Conservation (phyloP, 2,797 vertebrate genomes). For the Bucorvus abyssinicus region DNA sequence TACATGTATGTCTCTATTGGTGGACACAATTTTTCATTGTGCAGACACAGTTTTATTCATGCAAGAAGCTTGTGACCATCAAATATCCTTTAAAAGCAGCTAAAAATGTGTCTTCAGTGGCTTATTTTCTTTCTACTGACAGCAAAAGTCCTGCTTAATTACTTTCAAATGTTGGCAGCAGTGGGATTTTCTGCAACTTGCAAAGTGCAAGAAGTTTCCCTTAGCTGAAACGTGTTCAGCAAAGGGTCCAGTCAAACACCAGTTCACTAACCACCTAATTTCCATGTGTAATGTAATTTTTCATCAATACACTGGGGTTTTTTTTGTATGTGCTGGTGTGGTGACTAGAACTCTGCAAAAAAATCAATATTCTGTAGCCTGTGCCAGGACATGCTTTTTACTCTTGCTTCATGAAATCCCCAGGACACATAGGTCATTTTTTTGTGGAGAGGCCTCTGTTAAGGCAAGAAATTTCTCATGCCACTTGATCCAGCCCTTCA, state of each 20-base stretch:
- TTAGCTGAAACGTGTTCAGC: neutral
- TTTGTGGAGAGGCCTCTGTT: neutral
- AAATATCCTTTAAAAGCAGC: neutral
- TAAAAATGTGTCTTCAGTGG: neutral
- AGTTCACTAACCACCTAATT: neutral
- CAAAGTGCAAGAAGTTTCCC: neutral
- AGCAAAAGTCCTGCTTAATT: slow-evolving; percentile 4
- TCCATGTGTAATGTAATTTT: neutral
- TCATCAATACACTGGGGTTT: neutral
- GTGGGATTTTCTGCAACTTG: slow-evolving; percentile 10
- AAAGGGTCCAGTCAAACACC: neutral
- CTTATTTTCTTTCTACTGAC: neutral
- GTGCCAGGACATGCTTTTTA: neutral
- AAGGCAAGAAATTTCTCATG: neutral
- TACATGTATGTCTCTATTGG: neutral
- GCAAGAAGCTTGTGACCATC: neutral
- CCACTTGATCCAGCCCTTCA: neutral
- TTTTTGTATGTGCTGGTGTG: neutral
- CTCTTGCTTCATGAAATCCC: neutral
- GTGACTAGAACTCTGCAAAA: neutral
- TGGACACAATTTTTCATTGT: neutral
- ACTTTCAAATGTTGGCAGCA: slow-evolving; percentile 11
- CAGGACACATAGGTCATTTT: neutral
- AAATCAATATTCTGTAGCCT: neutral
- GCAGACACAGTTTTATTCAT: neutral